Conservation (phyloP, 2,113 vertebrate genomes). For the Carollia perspicillata region DNA sequence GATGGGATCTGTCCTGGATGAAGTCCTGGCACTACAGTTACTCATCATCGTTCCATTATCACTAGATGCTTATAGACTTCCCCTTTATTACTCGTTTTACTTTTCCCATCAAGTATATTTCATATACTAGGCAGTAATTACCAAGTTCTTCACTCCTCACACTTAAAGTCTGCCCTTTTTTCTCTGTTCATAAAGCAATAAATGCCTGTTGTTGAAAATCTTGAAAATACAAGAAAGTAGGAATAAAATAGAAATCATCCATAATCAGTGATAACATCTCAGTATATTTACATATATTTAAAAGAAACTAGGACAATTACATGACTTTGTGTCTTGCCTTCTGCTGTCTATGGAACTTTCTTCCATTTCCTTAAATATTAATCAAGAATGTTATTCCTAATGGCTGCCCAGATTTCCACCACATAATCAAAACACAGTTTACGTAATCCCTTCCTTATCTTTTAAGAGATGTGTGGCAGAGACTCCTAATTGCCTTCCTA, state of each 20-base stretch:
- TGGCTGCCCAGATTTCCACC: constrained; percentile 35
- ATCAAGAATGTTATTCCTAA: constrained; percentile 44
- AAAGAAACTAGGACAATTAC: constrained; percentile 11
- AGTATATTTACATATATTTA: not conserved
- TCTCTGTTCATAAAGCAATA: constrained; percentile 9
- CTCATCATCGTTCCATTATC: constrained; percentile 34
- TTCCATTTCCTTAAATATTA: constrained; percentile 58
- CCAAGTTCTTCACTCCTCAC: constrained; percentile 22
- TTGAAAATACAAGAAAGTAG: not conserved
- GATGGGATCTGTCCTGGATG: constrained; percentile 40
- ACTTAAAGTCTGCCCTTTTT: constrained; percentile 23
- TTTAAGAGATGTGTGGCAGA: not conserved
- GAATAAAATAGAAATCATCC: constrained; percentile 22
- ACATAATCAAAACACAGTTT: not conserved
- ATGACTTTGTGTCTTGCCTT: not conserved
- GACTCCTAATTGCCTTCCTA: constrained; percentile 12
- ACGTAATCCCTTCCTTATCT: constrained; percentile 42
- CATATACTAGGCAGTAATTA: constrained; percentile 34
- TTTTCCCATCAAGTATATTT: constrained; percentile 52
- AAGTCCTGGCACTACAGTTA: not conserved
- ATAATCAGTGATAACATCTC: not conserved
- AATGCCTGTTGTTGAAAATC: constrained; percentile 34
- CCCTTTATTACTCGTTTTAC: constrained; percentile 52
- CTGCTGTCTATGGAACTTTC: not conserved
- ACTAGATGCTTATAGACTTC: constrained; percentile 40